Evolutionary conservation across 2,888 invertebrate genomes (phyloP), one percentile per base, ranked within the genome.

Genomic region (Raillietiella orientalis): DNA sequence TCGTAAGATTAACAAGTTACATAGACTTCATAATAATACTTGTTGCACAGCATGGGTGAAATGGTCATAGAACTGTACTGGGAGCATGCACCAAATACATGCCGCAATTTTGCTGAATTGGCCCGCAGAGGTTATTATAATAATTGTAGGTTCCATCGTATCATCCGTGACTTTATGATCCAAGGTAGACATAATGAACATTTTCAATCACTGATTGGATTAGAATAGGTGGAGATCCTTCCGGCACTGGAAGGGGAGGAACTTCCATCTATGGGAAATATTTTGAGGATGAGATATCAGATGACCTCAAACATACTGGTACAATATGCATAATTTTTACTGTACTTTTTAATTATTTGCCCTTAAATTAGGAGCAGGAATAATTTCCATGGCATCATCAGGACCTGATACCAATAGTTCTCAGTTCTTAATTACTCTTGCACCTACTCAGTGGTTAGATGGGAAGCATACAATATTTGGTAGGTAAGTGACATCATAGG

Each of bases 391-490:
- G 96, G 96, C 96, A 2, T 99, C 99, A 53, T 70, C 87, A 12
- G 90, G 93, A 0, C 84, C 87, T 1, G 63, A 93, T 41, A 67
- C 77, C 4, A 96, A 99, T 46, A 90, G 90, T 3, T 87, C 84
- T 16, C 96, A 99, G 45, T 99, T 99, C 52, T 99, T 93, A 39
- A 75, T 96, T 24, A 87, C 90, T 0, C 49, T 96, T 31, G 84
- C 72, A 1, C 87, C 93, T 2, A 79, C 87, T 1, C 87, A 90
- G 39, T 93, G 93, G 84, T 53, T 96, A 19, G 93, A 96, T 52
- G 74, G 79, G 8, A 90, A 90, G 45, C 93, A 99, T 47, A 60
- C 87, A 3, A 84, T 99, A 41, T 96, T 96, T 50, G 96, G 75
- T 36, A 38, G 37, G 34, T 30, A 17, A 17, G 6, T 28, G 29